Evolutionary conservation across 2,888 invertebrate species (phyloP).

Genomic region (Parnassius mnemosyne): DNA sequence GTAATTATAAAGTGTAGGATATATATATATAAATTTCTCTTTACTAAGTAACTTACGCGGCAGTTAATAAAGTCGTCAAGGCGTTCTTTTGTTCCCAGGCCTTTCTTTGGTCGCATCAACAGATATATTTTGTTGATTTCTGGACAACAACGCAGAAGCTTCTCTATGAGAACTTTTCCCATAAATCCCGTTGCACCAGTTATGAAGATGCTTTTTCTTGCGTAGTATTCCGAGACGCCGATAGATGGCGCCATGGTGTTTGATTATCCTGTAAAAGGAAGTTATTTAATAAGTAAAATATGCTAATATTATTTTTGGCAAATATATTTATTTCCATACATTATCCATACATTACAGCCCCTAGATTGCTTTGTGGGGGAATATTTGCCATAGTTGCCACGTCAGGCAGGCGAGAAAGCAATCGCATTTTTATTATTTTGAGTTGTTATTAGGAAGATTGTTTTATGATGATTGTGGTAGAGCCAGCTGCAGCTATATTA

Average conservation of each 20-base stretch:
- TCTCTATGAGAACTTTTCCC: slow-evolving; percentile 91
- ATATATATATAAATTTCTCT: no score
- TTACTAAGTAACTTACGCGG: slow-evolving; percentile 56
- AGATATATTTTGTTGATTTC: slow-evolving; percentile 84
- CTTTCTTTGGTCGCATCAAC: slow-evolving; percentile 86
- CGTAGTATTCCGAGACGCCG: slow-evolving; percentile 79
- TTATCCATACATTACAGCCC: no score
- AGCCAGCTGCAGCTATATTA: no score
- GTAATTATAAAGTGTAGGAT: no score
- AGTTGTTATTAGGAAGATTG: no score
- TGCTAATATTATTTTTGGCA: no score
- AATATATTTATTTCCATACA: no score
- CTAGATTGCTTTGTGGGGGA: no score
- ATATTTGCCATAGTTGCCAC: no score
- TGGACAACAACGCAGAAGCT: slow-evolving; percentile 86
- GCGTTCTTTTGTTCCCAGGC: slow-evolving; percentile 81
- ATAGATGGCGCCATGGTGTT: slow-evolving; percentile 56
- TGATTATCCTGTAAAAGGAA: slow-evolving; percentile 10
- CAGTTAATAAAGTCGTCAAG: slow-evolving; percentile 80
- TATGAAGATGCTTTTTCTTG: slow-evolving; percentile 83
- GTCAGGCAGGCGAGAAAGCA: no score
- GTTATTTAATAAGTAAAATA: neutral
- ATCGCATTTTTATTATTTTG: no score
- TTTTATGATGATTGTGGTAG: no score
- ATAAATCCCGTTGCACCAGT: slow-evolving; percentile 93